Conservation (phyloP, 2,888 invertebrate genomes). For the Hermodice carunculata region DNA sequence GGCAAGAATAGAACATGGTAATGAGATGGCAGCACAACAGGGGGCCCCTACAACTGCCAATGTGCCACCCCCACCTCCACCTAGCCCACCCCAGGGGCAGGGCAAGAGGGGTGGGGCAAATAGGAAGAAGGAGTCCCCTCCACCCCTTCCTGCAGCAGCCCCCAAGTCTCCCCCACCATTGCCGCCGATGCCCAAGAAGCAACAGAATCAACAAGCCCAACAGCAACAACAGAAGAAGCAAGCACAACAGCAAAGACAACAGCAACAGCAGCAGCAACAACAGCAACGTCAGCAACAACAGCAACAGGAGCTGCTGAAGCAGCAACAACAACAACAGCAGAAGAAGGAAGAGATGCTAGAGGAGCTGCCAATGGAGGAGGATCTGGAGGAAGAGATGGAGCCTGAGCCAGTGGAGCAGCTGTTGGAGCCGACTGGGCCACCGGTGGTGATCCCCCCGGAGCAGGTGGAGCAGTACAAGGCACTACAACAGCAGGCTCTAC, state of each 20-base stretch:
- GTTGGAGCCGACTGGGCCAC: constrained; percentile 36
- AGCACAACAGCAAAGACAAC: too few species aligned
- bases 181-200: neutral
- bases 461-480: constrained; percentile 63
- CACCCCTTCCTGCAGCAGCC: too few species aligned
- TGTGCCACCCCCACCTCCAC: constrained; percentile 16
- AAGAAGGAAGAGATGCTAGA: neutral
- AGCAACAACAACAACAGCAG: neutral
- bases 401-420: neutral
- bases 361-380: neutral
- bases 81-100: constrained; percentile 1
- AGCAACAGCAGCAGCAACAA: neutral
- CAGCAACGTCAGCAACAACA: neutral
- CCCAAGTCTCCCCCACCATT: constrained; percentile 21
- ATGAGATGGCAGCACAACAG: neutral
- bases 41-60: neutral
- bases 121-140: neutral
- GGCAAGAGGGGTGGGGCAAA: neutral
- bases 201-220: neutral
- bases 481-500: constrained; percentile 78
- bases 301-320: too few species aligned
- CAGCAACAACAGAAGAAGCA: neutral
- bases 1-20: neutral
- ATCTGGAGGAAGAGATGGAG: neutral
- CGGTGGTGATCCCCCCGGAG: constrained; percentile 61